Evolutionary conservation across 1,140 invertebrate species (phyloP).

Genomic region (Bombus impatiens): DNA sequence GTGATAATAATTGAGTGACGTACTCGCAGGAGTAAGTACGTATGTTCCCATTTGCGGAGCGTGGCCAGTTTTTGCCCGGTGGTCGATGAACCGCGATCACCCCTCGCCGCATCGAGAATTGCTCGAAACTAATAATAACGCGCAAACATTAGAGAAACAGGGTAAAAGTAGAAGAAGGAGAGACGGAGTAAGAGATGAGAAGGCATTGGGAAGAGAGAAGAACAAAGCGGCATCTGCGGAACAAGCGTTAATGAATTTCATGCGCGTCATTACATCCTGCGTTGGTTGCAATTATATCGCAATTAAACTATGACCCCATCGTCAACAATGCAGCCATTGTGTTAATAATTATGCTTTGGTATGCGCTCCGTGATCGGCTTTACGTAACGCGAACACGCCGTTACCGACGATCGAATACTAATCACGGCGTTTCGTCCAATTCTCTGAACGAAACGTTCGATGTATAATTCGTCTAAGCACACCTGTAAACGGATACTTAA

Average conservation of each 20-base stretch:
- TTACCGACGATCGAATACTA: slow-evolving; percentile 38
- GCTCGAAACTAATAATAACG: slow-evolving; percentile 20
- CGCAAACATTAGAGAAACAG: not conserved
- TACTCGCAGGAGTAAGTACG: not conserved
- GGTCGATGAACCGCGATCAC: slow-evolving; percentile 21
- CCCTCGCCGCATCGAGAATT: not conserved
- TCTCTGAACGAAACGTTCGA: not conserved
- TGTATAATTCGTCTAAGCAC: slow-evolving; percentile 27
- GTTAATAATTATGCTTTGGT: slow-evolving; percentile 42
- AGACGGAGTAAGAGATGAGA: not conserved
- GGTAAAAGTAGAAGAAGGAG: not conserved
- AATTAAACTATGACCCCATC: slow-evolving; percentile 32
- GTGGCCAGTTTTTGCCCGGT: not conserved
- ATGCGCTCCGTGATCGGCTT: slow-evolving; percentile 28
- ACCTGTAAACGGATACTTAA: slow-evolving; percentile 20
- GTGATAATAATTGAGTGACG: not conserved
- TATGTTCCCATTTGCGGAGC: not conserved
- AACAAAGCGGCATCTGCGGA: not conserved
- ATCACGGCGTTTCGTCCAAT: slow-evolving; percentile 12
- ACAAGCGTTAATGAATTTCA: slow-evolving; percentile 38
- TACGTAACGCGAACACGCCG: slow-evolving; percentile 27
- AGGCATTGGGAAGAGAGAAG: not conserved
- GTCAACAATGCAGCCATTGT: slow-evolving; percentile 43
- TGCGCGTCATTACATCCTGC: slow-evolving; percentile 16
- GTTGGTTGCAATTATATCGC: slow-evolving; percentile 21